Base-by-base conservation (phyloP, 2,797 vertebrate species). In the Clarias laeviceps region DNA sequence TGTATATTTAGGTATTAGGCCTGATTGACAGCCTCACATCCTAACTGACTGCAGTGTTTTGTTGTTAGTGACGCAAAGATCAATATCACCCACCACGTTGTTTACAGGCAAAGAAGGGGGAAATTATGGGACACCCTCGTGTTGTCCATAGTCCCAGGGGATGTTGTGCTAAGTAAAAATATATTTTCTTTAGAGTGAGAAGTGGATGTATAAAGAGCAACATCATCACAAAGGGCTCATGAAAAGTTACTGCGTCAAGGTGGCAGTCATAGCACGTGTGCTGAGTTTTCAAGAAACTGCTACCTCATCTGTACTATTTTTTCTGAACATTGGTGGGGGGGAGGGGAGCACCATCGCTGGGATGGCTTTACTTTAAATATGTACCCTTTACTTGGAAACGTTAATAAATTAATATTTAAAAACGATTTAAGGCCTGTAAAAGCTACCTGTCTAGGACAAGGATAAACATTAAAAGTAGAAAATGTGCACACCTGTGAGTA, bases 261-360 rank as follows among this genome's bases (percentile, higher is more conserved):
- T 79, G 50, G 72, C 72, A 77, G 29, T 84, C 73, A 61, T 61
- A 73, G 81, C 79, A 80, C 40, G 62, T 80, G 40, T 7, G 57
- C 0, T 50, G 62, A 66, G 62, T 29, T 80, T 80, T 54, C 61
- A 80, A 0, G 6, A 15, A 20, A 61, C 56, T 80, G 24, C 61
- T 65, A 65, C 37, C 45, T 1, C 24, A 62, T n/a, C 12, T 64
- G 54, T 59, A 22, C 61, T 80, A 50, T 50, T 50, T 50, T 50
- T 50, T 12, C 45, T 12, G 45, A 50, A 50, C 0, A 4, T 2
- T 37, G 40, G 40, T 45, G 40, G 45, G 11, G 45, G 11, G 45
- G 37, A 37, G 37, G 37, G 37, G 11, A 2, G 45, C 11, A 12
- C 45, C 12, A 5, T 61, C 15, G 18, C 12, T 65, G 34, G 24